A percentile compares a stretch with the other conserved stretches of the same genome.
These are phyloP conservation scores for Lithobates pipiens DNA, from an alignment of 2,797 vertebrate species.

Conservation along the genomic window DNA sequence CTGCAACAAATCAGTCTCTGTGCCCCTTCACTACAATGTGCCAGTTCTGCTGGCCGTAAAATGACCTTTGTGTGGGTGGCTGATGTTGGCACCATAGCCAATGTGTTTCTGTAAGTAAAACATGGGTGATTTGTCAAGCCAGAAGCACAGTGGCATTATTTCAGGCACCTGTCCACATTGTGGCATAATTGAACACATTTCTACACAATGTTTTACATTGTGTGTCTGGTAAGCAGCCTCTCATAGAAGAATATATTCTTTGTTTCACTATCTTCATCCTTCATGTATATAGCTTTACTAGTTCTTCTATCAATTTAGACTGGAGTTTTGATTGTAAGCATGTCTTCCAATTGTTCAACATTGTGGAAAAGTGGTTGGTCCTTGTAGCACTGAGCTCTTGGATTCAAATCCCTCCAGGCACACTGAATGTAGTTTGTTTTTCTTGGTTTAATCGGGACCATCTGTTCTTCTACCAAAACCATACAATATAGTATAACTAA, in stretches of 20 bases:
- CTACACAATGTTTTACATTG: conserved; percentile 34
- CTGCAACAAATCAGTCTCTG: background rate
- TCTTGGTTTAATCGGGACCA: no score
- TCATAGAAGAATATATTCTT: conserved; percentile 45
- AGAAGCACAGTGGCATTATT: conserved; percentile 28
- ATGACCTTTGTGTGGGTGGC: conserved; percentile 43
- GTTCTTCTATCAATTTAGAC: background rate
- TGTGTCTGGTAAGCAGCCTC: background rate
- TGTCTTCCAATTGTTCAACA: no score
- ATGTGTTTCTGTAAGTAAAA: conserved; percentile 21
- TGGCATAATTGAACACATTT: conserved; percentile 14
- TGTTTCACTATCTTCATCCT: conserved; percentile 18
- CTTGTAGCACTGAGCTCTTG: no score
- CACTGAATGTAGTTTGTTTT: no score
- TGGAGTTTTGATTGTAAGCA: no score
- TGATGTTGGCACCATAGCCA: conserved; percentile 12
- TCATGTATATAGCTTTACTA: conserved; percentile 1
- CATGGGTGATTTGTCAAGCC: conserved; percentile 21
- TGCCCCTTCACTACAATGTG: background rate
- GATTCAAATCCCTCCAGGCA: no score
- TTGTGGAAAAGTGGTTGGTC: no score
- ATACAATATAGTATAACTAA: no score
- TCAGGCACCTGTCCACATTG: conserved; percentile 36
- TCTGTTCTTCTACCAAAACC: no score
- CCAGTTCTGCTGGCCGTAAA: background rate